Conservation (phyloP, 2,113 vertebrate genomes). For the Brachypteracias leptosomus region DNA sequence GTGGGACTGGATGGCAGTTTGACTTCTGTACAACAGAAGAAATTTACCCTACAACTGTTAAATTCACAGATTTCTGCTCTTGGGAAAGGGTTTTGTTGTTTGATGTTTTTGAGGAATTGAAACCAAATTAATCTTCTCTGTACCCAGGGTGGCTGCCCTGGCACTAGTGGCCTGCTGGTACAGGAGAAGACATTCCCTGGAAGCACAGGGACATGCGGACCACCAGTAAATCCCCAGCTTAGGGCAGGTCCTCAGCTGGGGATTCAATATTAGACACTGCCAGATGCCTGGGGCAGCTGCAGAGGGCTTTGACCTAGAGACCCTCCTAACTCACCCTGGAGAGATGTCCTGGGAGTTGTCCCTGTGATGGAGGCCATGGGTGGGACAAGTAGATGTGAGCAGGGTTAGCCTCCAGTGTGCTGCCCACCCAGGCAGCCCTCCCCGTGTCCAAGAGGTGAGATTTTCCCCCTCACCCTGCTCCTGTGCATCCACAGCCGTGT, state of each 20-base stretch:
- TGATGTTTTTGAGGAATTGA: not conserved
- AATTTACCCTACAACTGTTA: not conserved
- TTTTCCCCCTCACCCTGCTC: not conserved
- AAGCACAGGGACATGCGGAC: not conserved
- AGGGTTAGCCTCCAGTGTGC: not conserved
- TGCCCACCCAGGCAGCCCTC: not conserved
- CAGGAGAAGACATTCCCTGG: not conserved
- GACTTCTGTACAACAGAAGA: not conserved
- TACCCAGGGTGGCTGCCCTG: not conserved
- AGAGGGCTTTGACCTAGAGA: not conserved
- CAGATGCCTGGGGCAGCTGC: not conserved
- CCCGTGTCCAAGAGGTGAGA: accelerated
- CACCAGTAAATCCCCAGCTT: not conserved
- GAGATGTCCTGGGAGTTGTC: not conserved
- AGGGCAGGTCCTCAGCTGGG: not conserved
- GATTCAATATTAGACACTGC: not conserved
- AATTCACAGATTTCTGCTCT: not conserved
- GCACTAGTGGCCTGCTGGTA: accelerated
- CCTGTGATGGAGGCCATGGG: not conserved
- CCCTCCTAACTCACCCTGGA: not conserved
- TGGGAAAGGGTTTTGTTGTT: accelerated
- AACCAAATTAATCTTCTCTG: not conserved
- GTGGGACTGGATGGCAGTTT: not conserved
- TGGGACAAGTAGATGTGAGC: not conserved
- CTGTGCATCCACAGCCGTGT: accelerated